A percentile compares a stretch with the other conserved stretches of the same genome.
Conservation (phyloP, 2,888 invertebrate genomes). For the Hartigia nigra region DNA sequence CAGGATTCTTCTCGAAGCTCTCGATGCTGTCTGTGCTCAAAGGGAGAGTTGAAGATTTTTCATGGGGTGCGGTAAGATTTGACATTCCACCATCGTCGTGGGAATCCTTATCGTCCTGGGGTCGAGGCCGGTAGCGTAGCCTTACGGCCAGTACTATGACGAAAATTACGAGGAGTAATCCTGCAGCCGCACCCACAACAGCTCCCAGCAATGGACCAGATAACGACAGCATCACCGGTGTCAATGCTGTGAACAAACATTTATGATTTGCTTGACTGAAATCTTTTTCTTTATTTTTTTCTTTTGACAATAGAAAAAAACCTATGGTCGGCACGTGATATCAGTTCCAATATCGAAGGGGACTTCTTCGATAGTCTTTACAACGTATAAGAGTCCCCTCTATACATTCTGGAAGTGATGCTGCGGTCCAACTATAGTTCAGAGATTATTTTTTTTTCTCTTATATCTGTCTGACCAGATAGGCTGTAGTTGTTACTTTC, state of each 20-base stretch:
- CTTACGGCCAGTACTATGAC: slow-evolving; percentile 58
- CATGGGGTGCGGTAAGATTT: slow-evolving; percentile 51
- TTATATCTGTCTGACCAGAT: neutral
- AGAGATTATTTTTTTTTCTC: neutral
- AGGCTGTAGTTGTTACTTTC: neutral
- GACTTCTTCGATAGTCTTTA: neutral
- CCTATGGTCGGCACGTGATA: neutral
- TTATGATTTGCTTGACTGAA: slow-evolving; percentile 9
- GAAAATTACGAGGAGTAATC: slow-evolving; percentile 59
- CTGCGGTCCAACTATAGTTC: neutral
- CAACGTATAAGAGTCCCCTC: neutral
- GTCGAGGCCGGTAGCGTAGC: slow-evolving; percentile 53
- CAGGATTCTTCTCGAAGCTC: slow-evolving; percentile 63
- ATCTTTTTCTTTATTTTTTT: neutral
- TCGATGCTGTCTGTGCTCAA: slow-evolving; percentile 59
- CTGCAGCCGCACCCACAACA: slow-evolving; percentile 60
- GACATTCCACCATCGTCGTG: slow-evolving; percentile 59
- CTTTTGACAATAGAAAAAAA: neutral
- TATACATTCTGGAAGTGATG: neutral
- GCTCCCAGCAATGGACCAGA: slow-evolving; percentile 61
- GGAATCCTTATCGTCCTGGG: slow-evolving; percentile 59
- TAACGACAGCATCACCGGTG: slow-evolving; percentile 59
- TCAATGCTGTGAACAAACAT: slow-evolving; percentile 49
- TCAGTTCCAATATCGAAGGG: neutral
- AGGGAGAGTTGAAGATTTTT: slow-evolving; percentile 58